Conservation (phyloP, 2,797 vertebrate genomes). For the Manis javanica region DNA sequence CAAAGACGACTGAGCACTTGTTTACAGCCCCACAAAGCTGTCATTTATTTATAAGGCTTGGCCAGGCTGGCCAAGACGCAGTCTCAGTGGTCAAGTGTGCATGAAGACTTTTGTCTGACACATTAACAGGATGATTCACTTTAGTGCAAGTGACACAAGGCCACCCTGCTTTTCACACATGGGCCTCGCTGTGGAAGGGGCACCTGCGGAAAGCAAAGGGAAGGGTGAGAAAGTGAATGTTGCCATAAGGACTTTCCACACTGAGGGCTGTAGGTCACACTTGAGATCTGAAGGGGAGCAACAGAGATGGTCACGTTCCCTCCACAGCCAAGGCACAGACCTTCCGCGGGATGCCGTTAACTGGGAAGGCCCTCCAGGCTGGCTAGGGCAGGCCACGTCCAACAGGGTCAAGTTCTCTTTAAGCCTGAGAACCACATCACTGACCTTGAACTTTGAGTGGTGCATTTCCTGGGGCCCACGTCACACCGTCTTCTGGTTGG, state of each 20-base stretch:
- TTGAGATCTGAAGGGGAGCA: background rate
- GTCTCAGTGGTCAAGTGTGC: background rate
- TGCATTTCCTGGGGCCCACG: background rate
- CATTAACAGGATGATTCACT: background rate
- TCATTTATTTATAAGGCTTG: accelerated
- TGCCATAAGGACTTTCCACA: accelerated
- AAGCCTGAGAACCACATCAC: accelerated
- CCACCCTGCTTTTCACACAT: conserved; percentile 46
- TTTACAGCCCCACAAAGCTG: background rate
- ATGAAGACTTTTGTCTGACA: background rate
- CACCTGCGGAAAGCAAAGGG: background rate
- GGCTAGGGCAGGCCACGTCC: accelerated
- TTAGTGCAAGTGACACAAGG: accelerated
- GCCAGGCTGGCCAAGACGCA: background rate
- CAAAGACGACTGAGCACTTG: accelerated
- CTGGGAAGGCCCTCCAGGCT: accelerated
- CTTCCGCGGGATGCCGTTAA: accelerated
- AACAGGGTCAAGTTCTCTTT: too few relatives aligned
- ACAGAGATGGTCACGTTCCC: background rate
- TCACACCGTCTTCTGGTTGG: accelerated
- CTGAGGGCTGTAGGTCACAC: background rate
- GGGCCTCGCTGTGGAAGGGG: background rate
- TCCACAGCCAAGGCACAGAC: accelerated
- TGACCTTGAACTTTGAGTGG: background rate
- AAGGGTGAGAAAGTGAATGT: background rate